phyloP scores from a whole-genome alignment of 2,888 invertebrate species.

The Tetragonula carbonaria region DNA sequence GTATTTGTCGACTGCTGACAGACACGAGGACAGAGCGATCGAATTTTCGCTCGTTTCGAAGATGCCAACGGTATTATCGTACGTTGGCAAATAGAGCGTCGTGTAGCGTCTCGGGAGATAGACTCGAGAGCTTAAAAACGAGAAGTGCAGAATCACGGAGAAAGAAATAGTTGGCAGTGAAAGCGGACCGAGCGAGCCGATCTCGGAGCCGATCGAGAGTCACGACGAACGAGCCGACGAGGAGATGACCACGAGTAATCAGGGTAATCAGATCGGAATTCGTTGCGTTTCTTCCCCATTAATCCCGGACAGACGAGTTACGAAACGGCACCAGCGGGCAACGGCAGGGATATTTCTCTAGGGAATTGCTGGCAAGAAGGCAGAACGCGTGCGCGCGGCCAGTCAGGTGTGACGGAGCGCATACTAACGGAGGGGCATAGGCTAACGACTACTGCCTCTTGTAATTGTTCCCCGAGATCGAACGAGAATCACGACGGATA shows the following conservation, averaged over 20 bases:
- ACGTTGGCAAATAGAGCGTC: not conserved
- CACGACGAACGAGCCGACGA: conserved; percentile 37
- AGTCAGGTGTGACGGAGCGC: conserved; percentile 82
- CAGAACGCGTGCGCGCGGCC: conserved; percentile 70
- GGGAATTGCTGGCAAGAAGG: conserved; percentile 40
- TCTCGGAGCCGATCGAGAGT: conserved; percentile 45
- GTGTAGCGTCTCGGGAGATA: not conserved
- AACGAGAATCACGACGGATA: conserved; percentile 71
- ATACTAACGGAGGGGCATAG: conserved; percentile 80
- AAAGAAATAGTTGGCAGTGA: conserved; percentile 26
- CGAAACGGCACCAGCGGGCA: conserved; percentile 63
- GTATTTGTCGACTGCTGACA: not conserved
- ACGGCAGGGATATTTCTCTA: conserved; percentile 42
- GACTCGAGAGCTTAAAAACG: no score
- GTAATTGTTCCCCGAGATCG: conserved; percentile 79
- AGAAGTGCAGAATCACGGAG: not conserved
- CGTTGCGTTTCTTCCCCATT: conserved; percentile 62
- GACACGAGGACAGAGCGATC: not conserved
- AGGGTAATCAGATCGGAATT: conserved; percentile 56
- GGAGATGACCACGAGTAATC: conserved; percentile 34
- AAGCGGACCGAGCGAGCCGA: conserved; percentile 37
- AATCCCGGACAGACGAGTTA: conserved; percentile 60
- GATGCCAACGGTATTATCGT: not conserved
- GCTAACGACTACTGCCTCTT: conserved; percentile 82
- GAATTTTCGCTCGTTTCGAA: not conserved